Evolutionary conservation across 1,140 invertebrate species (phyloP).

Genomic region (Kradibia gibbosae): DNA sequence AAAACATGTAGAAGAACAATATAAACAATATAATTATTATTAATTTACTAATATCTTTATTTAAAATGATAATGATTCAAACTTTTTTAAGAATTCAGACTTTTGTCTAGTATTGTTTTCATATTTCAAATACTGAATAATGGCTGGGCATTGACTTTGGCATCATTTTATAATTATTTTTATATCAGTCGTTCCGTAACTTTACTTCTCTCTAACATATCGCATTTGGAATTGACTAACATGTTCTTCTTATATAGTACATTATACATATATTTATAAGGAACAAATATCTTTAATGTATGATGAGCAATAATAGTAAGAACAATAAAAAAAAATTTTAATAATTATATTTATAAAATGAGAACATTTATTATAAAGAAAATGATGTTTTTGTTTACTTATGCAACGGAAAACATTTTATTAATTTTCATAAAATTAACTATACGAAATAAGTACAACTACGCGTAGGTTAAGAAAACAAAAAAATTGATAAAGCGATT

Average conservation of each 20-base stretch:
- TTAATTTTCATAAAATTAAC: neutral
- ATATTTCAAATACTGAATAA: neutral
- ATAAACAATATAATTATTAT: too few relatives aligned
- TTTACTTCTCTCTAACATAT: conserved; percentile 57
- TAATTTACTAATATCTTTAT: neutral
- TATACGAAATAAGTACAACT: neutral
- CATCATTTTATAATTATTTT: conserved; percentile 23
- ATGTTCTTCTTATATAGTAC: conserved; percentile 31
- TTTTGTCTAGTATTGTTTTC: neutral
- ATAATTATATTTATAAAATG: neutral
- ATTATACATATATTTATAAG: conserved; percentile 6
- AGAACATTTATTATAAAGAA: neutral
- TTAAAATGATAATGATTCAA: neutral
- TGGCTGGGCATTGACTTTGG: conserved; percentile 29
- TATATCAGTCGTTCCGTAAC: conserved; percentile 6
- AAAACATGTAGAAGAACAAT: too few relatives aligned
- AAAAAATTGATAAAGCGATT: neutral
- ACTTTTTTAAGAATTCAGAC: neutral
- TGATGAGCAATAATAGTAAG: too few relatives aligned
- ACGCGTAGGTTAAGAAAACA: neutral
- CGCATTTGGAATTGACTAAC: conserved; percentile 65
- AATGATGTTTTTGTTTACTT: neutral
- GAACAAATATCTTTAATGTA: neutral
- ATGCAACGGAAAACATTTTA: neutral
- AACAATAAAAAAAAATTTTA: too few relatives aligned